Base-by-base conservation (phyloP, 2,113 vertebrate genomes). In the Sterrhoptilus dennistouni region DNA sequence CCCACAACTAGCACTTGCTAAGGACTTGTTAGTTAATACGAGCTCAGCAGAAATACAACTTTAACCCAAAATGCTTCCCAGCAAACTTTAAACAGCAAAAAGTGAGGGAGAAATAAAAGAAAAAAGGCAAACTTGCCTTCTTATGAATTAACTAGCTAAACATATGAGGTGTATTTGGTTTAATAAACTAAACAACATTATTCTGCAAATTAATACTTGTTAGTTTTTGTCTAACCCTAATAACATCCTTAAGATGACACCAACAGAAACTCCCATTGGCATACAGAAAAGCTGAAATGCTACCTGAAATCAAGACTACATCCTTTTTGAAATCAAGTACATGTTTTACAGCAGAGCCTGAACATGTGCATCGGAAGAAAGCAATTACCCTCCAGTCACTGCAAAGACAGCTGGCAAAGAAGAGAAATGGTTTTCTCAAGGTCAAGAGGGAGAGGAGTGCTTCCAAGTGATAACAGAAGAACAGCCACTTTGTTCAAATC, bases 31-130 rank as follows among this genome's bases (percentile, higher is more conserved):
- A 50, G 18, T 38, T 38, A 70, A 29, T 29, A 69, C 1, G 1
- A 4, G 17, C 63, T 80, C 8, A 64, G 57, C 31, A 83, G 22
- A 86, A 74, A 83, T 27, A 40, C 17, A 18, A 16, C 61, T 61
- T 72, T 71, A 33, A 83, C 53, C 40, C 0, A 0, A 86, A 90
- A 80, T 5, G 14, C 47, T 91, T 86, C 38, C 38, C 80, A 50
- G 22, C 3, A 53, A 57, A 66, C 75, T 69, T 74, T 40, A 35
- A 70, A 77, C 17, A 80, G n/a, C 27, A 28, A 27, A 60, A 25
- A 3, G 12, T 22, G 4, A 10, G 2, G 6, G 14, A 8, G 3
- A 1, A 14, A n/a, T 27, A 9, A 29, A 11, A 18, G 4, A 24
- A 54, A 75, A 45, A 59, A 66, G 22, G 17, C 28, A 78, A 63